Evolutionary conservation across 2,797 vertebrate genomes (phyloP), one percentile per base, ranked within the genome.

Genomic region (Leuciscus waleckii): DNA sequence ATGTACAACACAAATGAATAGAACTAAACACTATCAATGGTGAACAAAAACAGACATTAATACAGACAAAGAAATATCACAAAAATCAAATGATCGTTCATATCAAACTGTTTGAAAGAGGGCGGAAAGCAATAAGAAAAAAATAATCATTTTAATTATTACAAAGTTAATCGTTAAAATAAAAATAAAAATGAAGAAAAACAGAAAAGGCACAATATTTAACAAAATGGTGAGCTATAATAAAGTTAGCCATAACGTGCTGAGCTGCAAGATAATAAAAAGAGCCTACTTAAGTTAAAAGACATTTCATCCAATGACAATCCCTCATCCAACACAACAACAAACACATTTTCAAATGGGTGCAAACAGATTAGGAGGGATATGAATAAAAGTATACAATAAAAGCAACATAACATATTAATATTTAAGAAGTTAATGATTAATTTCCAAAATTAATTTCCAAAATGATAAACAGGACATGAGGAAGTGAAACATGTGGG

Each of bases 1-100:
- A 82, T 51, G 32, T 49, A 83, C 58, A 76, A 76, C 26, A 63
- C 10, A 83, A 54, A 67, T 65, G 51, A 49, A 61, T 46, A 82
- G 7, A 73, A 69, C 61, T 78, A 84, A 78, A 78, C 65, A 19
- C n/a, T 49, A 83, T 68, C 61, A 56, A 77, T 26, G 16, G 82
- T 67, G 71, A 83, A 83, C 43, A 76, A 83, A 84, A n/a, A 78
- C 39, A 29, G 14, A 67, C 26, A 79, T 43, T 43, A 63, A 37
- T 61, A 75, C 21, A 74, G 23, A 74, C 39, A 75, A 63, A 75
- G 21, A 2, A 82, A 26, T 81, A 54, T 80, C 13, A 35, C 56
- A 67, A 83, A 51, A 83, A 77, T n/a, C 69, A 82, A 61, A 41
- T 82, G 54, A 82, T 77, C 29, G 21, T 83, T 49, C 19, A 65